Conservation (phyloP, 1,140 invertebrate genomes). For the Pentalonia nigronervosa region DNA sequence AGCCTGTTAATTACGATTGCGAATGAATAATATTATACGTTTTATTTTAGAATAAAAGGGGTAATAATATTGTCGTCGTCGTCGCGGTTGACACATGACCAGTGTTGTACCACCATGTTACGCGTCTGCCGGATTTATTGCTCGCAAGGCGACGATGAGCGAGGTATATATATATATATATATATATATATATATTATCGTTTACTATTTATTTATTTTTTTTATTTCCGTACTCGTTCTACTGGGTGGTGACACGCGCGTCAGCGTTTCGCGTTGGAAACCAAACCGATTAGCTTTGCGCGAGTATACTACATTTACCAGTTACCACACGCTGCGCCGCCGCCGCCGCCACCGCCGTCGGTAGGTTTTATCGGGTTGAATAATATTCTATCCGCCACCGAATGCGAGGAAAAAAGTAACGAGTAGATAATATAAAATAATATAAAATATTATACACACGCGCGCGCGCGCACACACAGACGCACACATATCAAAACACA, state of each 20-base stretch:
- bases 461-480: no score
- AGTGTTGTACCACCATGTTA: not conserved
- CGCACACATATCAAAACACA: not conserved
- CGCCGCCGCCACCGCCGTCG: not conserved
- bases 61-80: not conserved
- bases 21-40: not conserved
- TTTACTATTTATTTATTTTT: not conserved
- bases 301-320: not conserved
- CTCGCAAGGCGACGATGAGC: not conserved
- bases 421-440: not conserved
- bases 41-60: not conserved
- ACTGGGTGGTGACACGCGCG: slow-evolving; percentile 16
- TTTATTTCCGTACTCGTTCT: not conserved
- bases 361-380: slow-evolving; percentile 19
- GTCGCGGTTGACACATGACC: not conserved
- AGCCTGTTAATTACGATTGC: not conserved
- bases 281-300: slow-evolving; percentile 4
- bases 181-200: not conserved
- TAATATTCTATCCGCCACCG: slow-evolving; percentile 24
- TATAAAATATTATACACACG: not conserved
- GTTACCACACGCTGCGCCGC: slow-evolving; percentile 11
- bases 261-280: not conserved
- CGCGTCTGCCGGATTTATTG: not conserved
- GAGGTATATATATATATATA: not conserved
- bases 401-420: slow-evolving; percentile 11